phyloP scores from a whole-genome alignment of 2,113 vertebrate genomes.

The Microtus montanus region DNA sequence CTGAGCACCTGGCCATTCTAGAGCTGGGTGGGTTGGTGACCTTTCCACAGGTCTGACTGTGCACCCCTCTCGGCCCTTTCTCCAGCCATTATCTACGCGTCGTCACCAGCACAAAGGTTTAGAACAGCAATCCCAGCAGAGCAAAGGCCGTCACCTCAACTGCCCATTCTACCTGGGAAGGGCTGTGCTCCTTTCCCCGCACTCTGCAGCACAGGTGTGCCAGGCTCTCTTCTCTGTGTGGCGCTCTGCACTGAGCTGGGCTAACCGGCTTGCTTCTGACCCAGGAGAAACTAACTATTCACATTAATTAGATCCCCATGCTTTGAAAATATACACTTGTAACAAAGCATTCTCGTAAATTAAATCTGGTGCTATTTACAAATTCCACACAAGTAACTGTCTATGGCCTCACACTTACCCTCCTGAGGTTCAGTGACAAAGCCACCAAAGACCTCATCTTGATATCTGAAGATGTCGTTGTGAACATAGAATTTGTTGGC shows the following conservation, averaged over 20 bases:
- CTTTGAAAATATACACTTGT: not conserved
- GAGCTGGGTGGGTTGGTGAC: not conserved
- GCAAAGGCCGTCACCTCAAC: not conserved
- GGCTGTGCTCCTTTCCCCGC: not conserved
- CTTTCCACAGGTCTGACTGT: not conserved
- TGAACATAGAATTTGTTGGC: constrained; percentile 99
- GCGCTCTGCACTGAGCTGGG: too few relatives aligned
- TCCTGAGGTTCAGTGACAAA: constrained; percentile 97
- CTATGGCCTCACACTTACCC: constrained; percentile 85
- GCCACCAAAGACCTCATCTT: constrained; percentile 98
- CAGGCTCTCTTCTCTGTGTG: not conserved
- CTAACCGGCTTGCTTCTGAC: not conserved
- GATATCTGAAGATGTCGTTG: constrained; percentile 98
- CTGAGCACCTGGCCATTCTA: not conserved
- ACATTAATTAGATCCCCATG: not conserved
- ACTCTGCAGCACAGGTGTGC: not conserved
- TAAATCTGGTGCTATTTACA: not conserved
- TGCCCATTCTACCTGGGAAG: not conserved
- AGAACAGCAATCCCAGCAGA: not conserved
- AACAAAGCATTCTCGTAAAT: not conserved
- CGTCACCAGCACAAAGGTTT: not conserved
- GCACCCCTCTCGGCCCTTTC: not conserved
- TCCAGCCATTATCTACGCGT: not conserved
- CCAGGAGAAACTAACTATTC: not conserved
- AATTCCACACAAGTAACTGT: not conserved